These are phyloP conservation scores for Pyrrhosoma nymphula DNA, from an alignment of 2,888 invertebrate species.

Conservation along the genomic window DNA sequence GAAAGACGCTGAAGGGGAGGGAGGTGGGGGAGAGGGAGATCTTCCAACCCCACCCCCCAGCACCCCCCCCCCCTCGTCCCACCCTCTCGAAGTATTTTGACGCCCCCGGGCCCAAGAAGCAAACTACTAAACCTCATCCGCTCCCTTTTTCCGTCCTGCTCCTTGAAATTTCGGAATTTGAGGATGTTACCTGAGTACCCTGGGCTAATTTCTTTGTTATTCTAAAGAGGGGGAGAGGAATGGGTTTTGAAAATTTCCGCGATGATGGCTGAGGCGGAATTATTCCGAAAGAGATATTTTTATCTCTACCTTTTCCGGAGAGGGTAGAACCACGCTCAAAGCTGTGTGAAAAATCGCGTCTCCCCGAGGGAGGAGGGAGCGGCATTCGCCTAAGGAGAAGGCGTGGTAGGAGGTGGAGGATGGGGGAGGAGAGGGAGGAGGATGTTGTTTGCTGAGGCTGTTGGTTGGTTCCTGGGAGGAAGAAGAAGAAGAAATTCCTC, in stretches of 20 bases:
- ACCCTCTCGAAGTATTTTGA: background rate
- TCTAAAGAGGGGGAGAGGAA: background rate
- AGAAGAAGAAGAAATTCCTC: background rate
- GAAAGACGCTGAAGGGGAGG: too few species aligned
- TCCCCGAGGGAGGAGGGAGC: background rate
- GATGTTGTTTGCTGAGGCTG: too few species aligned
- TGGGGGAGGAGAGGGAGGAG: too few species aligned
- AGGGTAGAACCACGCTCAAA: background rate
- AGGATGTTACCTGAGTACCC: conserved; percentile 9
- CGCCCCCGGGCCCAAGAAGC: background rate
- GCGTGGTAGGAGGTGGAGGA: too few species aligned
- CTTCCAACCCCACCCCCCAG: too few species aligned
- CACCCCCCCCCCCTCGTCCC: too few species aligned
- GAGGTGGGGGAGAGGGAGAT: too few species aligned
- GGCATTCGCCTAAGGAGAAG: background rate
- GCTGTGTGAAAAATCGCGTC: background rate
- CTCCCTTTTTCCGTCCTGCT: background rate
- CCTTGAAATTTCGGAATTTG: background rate
- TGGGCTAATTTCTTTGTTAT: background rate
- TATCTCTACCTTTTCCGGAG: background rate
- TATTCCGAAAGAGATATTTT: background rate
- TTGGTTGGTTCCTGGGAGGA: background rate
- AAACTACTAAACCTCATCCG: background rate
- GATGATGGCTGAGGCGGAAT: background rate
- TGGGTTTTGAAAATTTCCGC: background rate